Evolutionary conservation across 1,140 invertebrate species (phyloP).

Genomic region (Mactra quadrangularis): DNA sequence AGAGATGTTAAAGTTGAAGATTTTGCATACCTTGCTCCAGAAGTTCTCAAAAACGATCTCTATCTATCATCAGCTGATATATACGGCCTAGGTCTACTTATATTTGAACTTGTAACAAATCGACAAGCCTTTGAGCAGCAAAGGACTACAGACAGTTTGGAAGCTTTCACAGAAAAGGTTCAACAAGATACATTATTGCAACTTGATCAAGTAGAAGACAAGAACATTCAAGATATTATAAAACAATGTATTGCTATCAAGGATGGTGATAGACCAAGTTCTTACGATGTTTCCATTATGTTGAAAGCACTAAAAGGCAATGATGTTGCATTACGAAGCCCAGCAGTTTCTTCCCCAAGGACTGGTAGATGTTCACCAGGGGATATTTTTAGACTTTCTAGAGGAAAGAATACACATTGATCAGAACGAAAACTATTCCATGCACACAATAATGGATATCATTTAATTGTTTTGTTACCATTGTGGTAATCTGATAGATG

Average conservation of each 20-base stretch:
- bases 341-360: no score
- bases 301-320: not conserved
- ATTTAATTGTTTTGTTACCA: no score
- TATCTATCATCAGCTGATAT: slow-evolving; percentile 42
- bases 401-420: slow-evolving; percentile 4
- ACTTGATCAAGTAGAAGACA: not conserved
- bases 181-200: slow-evolving; percentile 1
- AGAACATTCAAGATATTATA: not conserved
- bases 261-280: slow-evolving; percentile 5
- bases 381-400: not conserved
- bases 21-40: slow-evolving; percentile 43
- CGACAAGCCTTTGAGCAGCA: slow-evolving; percentile 18
- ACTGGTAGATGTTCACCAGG: not conserved
- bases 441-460: no score
- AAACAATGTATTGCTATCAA: not conserved
- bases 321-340: not conserved
- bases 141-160: not conserved
- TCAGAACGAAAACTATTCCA: no score
- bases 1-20: slow-evolving; percentile 7
- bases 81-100: slow-evolving; percentile 37
- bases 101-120: slow-evolving; percentile 10
- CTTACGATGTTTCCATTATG: not conserved
- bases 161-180: slow-evolving; percentile 11
- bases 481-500: no score
- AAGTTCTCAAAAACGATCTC: slow-evolving; percentile 32